A percentile compares a stretch with the other conserved stretches of the same genome.
These are phyloP conservation scores for Drosophila mojavensis DNA, from an alignment of 1,140 invertebrate species.

Conservation along the genomic window DNA sequence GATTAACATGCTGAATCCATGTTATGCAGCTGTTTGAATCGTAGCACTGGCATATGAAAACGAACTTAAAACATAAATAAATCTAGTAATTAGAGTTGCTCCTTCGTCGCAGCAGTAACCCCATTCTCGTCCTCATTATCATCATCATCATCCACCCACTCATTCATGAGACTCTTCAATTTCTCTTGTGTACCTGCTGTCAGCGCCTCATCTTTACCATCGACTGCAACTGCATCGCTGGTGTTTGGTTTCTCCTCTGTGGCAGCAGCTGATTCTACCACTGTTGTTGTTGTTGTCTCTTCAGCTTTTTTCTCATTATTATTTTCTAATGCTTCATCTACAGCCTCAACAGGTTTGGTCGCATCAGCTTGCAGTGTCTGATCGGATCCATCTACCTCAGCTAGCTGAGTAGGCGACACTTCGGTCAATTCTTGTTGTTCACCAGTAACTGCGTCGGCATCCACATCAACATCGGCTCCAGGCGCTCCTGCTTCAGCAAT, in stretches of 20 bases:
- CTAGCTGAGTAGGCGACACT: slow-evolving; percentile 19
- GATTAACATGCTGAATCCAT: slow-evolving; percentile 17
- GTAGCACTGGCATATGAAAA: slow-evolving; percentile 39
- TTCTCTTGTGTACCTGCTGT: slow-evolving; percentile 41
- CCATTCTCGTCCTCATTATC: slow-evolving; percentile 74
- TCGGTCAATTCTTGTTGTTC: slow-evolving; percentile 15
- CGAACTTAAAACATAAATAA: slow-evolving; percentile 81
- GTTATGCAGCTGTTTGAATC: slow-evolving; percentile 12
- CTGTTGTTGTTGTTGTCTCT: slow-evolving; percentile 5
- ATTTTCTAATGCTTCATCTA: slow-evolving; percentile 14
- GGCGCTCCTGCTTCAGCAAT: slow-evolving; percentile 59
- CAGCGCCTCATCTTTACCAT: slow-evolving; percentile 33
- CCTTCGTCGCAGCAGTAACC: slow-evolving; percentile 69
- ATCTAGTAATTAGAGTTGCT: slow-evolving; percentile 77
- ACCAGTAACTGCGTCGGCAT: background rate
- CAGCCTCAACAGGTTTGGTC: slow-evolving; percentile 2
- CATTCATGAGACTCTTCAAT: slow-evolving; percentile 79
- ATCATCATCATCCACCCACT: slow-evolving; percentile 80
- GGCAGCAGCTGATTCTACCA: background rate
- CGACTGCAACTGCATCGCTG: slow-evolving; percentile 27
- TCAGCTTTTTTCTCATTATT: slow-evolving; percentile 22
- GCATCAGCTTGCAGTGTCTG: slow-evolving; percentile 15
- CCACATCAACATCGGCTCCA: slow-evolving; percentile 29
- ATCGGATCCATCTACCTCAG: slow-evolving; percentile 17
- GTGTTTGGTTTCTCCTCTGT: slow-evolving; percentile 44